A percentile compares a stretch with the other conserved stretches of the same genome.
Evolutionary conservation across 2,797 vertebrate species (phyloP).

Genomic region (Syngnathus acus): DNA sequence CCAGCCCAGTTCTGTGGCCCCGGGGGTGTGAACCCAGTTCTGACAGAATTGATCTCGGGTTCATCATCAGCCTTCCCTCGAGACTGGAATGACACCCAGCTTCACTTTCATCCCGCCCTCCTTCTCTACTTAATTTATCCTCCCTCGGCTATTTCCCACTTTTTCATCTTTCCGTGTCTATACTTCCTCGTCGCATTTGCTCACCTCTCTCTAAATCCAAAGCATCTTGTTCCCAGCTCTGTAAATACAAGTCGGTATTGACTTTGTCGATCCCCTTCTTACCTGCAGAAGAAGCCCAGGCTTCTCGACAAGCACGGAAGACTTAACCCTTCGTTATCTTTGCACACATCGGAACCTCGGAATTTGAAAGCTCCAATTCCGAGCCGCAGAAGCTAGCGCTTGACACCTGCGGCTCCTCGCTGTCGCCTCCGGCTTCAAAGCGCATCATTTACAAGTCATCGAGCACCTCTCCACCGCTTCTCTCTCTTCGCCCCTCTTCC

Average conservation of each 20-base stretch:
- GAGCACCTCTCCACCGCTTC: slow-evolving; percentile 16
- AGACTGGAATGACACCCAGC: neutral
- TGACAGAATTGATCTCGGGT: slow-evolving; percentile 63
- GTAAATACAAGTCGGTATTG: too few species aligned
- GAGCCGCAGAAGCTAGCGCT: neutral
- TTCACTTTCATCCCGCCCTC: neutral
- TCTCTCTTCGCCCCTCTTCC: slow-evolving; percentile 8
- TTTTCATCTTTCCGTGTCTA: too few species aligned
- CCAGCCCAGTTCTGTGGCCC: slow-evolving; percentile 60
- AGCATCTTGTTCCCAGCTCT: too few species aligned
- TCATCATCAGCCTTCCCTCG: slow-evolving; percentile 39
- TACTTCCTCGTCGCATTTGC: too few species aligned
- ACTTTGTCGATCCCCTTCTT: too few species aligned
- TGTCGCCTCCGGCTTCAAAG: slow-evolving; percentile 49
- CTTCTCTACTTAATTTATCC: neutral
- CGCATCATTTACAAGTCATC: slow-evolving; percentile 43
- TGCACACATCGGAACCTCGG: too few species aligned
- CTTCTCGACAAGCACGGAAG: too few species aligned
- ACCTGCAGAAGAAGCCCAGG: neutral
- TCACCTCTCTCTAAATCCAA: too few species aligned
- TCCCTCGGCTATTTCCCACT: neutral
- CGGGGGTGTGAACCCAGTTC: slow-evolving; percentile 66
- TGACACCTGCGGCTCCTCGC: slow-evolving; percentile 38
- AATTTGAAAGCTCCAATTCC: too few species aligned
- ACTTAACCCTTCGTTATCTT: neutral